Percentiles rank a stretch among this genome's conserved stretches.
Conservation (phyloP, 1,140 invertebrate species). For the Nasonia vitripennis region DNA sequence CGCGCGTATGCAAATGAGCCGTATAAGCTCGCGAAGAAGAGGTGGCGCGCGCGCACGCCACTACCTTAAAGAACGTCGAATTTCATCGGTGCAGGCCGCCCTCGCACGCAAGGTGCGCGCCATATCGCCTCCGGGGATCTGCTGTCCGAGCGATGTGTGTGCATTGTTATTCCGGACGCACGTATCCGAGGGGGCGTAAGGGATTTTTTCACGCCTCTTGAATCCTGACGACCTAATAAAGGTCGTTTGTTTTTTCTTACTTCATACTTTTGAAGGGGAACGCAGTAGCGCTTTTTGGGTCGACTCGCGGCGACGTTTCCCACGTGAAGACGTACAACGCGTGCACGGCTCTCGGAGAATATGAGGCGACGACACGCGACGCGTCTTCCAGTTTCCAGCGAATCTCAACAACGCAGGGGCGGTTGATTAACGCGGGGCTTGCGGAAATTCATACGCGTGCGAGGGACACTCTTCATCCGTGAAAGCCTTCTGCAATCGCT, state of each 20-base stretch:
- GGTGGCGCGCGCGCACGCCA: no score
- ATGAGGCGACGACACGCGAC: slow-evolving; percentile 1
- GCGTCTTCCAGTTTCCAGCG: neutral
- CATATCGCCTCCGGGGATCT: neutral
- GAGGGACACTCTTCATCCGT: neutral
- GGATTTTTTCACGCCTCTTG: neutral
- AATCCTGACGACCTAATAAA: no score
- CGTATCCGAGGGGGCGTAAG: neutral
- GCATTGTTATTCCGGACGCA: neutral
- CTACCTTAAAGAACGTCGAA: neutral
- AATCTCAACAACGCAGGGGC: neutral
- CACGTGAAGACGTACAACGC: neutral
- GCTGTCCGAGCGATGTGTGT: neutral
- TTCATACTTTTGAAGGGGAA: no score
- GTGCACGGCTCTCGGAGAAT: neutral
- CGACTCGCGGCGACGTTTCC: neutral
- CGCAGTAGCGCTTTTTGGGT: no score
- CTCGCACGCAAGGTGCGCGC: neutral
- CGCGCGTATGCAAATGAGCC: neutral
- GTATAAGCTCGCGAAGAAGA: neutral
- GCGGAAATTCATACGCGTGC: neutral
- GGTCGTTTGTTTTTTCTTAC: no score
- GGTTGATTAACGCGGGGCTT: slow-evolving; percentile 20
- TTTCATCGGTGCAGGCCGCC: neutral
- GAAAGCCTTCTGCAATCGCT: neutral